These are phyloP conservation scores for Eriosoma lanigerum DNA, from an alignment of 1,140 invertebrate species.

Conservation along the genomic window DNA sequence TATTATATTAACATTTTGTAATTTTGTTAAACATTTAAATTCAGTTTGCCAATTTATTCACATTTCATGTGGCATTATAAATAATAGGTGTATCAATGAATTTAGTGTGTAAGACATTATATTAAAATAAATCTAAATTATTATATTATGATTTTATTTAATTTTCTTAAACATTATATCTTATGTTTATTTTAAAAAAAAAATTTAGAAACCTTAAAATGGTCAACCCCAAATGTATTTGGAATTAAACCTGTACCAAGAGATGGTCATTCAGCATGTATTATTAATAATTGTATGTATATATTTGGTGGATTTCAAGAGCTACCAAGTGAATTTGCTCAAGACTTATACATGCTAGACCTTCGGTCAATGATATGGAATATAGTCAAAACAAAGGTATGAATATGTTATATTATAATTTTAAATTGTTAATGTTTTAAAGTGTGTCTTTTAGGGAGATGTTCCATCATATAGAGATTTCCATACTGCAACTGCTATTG, in stretches of 20 bases:
- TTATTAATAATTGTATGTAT: slow-evolving; percentile 81
- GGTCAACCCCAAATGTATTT: slow-evolving; percentile 67
- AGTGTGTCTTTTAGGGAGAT: slow-evolving; percentile 53
- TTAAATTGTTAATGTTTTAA: neutral
- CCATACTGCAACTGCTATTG: slow-evolving; percentile 76
- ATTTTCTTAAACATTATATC: too few species aligned
- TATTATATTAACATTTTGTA: too few species aligned
- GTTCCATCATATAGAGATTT: slow-evolving; percentile 80
- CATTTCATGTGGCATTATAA: too few species aligned
- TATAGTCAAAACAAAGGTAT: slow-evolving; percentile 63
- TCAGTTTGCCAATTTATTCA: too few species aligned
- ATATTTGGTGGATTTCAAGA: slow-evolving; percentile 80
- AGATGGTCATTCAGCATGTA: slow-evolving; percentile 87
- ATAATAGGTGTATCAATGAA: too few species aligned
- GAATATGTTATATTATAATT: neutral
- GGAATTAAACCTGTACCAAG: slow-evolving; percentile 74
- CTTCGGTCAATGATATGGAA: slow-evolving; percentile 74
- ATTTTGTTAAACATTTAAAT: too few species aligned
- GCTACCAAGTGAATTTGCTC: slow-evolving; percentile 74
- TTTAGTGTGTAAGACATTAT: too few species aligned
- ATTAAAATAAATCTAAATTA: too few species aligned
- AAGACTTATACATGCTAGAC: slow-evolving; percentile 76
- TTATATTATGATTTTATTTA: too few species aligned
- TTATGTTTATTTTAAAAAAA: neutral
- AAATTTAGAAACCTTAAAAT: slow-evolving; percentile 64